Evolutionary conservation across 2,113 vertebrate species (phyloP), one percentile per base, ranked within the genome.

Genomic region (Cyprinus carpio): DNA sequence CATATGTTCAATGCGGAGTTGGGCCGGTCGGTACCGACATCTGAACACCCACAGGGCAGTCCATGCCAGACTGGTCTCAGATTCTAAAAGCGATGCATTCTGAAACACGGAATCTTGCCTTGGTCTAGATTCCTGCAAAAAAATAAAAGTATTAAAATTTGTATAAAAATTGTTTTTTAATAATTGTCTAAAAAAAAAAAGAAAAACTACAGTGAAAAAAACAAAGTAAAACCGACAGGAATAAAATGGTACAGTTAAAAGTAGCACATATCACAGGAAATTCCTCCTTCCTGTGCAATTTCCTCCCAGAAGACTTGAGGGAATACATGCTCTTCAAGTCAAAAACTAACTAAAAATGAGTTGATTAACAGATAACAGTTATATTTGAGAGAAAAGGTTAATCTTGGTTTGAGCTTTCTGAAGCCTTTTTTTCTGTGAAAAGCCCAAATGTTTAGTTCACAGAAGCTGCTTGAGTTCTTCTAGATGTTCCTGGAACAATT

Each of bases 11-110:
- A 93, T 86, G 90, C 93, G 93, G 81, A 98, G 93, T 84, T 94
- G 94, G 71, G 95, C 94, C 83, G 96, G 92, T 87, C 94, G 93
- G 87, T 96, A 96, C 85, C 94, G 95, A 90, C 97, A 94, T 80
- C 93, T 92, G 13, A 95, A 92, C 89, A 97, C 90, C 84, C 92
- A 95, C 77, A 93, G 93, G 79, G 96, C 90, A 84, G 94, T 91
- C 84, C 92, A 92, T 58, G 89, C 88, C 82, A 94, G 90, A 18
- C 90, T 93, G 82, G 87, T 90, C 75, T 94, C 90, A 46, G 91
- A 8, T 23, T 93, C 91, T 15, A 90, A 82, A 13, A 75, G 81
- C 23, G 79, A 90, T 10, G 75, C 88, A 1, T 89, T 89, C 51
- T 82, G 58, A 88, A 86, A 90, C 76, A 91, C 92, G 2, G 87